Base-by-base conservation (phyloP, 1,140 invertebrate genomes). In the Drosophila triauraria region DNA sequence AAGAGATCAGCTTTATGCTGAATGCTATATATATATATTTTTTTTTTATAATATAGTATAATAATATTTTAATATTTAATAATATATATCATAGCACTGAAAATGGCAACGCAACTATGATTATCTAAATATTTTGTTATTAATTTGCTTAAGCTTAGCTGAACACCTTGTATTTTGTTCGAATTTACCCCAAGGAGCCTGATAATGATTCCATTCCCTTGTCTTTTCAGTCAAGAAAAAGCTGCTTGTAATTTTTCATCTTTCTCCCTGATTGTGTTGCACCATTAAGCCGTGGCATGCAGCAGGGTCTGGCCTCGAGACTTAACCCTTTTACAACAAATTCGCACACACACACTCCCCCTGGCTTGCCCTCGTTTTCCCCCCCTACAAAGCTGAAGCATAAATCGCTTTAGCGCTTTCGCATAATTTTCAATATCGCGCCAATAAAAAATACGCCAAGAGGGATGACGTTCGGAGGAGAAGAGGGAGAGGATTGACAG, bases 361-460 rank as follows among this genome's bases (percentile, higher is more conserved):
- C 6, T 20, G 20, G 20, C 20, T 20, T 20, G 20, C 3, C 30
- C 2, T 6, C 30, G 12, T 1, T 15, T 32, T 32, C 8, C 10
- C 35, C 6, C n/a, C 15, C 10, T 17, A 17, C 32, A 44, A 75
- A 74, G 47, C 17, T 38, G 64, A 77, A 69, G 75, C 75, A 82
- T 79, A 86, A 86, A 86, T 86, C 83, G 83, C 67, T 79, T 86
- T 79, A 76, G 75, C 83, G 76, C 63, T 75, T 75, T 87, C 76
- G 85, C 83, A 88, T 87, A 88, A 87, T 87, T 87, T 87, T 87
- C 84, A 87, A 87, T 87, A 88, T 86, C 75, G 71, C 58, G 83
- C 83, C 83, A 87, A 87, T 83, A 87, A 88, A 82, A 72, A 80
- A 88, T 64, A 40, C 15, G 56, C 44, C 65, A 65, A 71, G 53